Percentiles rank a stretch among this genome's conserved stretches.
These are phyloP conservation scores for Ectemnius lituratus DNA, from an alignment of 2,888 invertebrate species.

Conservation along the genomic window DNA sequence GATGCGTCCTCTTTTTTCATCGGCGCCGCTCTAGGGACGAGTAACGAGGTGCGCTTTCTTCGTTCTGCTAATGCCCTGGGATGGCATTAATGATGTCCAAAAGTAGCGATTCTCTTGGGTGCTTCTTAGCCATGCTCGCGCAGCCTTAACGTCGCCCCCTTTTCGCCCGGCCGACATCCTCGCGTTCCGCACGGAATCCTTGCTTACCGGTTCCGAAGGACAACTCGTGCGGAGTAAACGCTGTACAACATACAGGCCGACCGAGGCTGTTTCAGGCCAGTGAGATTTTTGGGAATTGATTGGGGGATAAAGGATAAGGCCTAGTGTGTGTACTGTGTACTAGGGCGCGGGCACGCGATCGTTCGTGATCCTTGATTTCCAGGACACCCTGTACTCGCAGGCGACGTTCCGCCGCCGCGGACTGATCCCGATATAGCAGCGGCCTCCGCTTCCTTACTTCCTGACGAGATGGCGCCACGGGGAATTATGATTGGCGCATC, in stretches of 20 bases:
- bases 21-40: neutral
- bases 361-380: slow-evolving; percentile 35
- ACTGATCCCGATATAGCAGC: slow-evolving; percentile 28
- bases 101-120: slow-evolving; percentile 7
- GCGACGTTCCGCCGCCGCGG: slow-evolving; percentile 36
- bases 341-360: slow-evolving; percentile 19
- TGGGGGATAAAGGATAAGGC: neutral
- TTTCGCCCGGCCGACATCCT: too few species aligned
- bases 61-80: neutral
- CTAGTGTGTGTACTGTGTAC: too few species aligned
- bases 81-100: slow-evolving; percentile 9
- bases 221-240: too few species aligned
- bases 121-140: neutral
- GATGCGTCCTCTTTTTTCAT: slow-evolving; percentile 3
- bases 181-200: too few species aligned
- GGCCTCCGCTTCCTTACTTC: slow-evolving; percentile 53
- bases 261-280: neutral
- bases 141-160: too few species aligned
- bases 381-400: slow-evolving; percentile 47
- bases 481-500: slow-evolving; percentile 38
- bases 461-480: slow-evolving; percentile 72
- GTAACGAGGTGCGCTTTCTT: slow-evolving; percentile 7
- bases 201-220: too few species aligned
- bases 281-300: neutral
- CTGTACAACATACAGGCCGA: too few species aligned